Conservation (phyloP, 2,113 vertebrate species). For the Raja brachyura region DNA sequence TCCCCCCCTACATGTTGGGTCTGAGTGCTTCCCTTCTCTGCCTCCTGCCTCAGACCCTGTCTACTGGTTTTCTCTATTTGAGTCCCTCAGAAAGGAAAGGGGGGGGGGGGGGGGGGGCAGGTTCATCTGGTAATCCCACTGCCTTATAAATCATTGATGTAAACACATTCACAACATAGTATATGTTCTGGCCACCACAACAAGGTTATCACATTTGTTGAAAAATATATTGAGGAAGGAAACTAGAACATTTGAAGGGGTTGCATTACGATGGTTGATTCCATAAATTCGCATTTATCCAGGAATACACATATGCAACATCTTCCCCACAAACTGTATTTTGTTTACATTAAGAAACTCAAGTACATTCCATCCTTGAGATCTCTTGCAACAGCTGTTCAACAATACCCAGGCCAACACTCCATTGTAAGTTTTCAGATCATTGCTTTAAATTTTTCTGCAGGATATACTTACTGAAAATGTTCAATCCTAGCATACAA, state of each 20-base stretch:
- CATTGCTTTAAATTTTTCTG: too few relatives aligned
- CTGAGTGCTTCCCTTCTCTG: too few relatives aligned
- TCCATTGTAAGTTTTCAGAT: background rate
- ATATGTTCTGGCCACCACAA: background rate
- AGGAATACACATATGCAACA: background rate
- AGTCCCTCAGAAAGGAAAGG: background rate
- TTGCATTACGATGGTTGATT: background rate
- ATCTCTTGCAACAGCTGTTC: background rate
- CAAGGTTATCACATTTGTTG: background rate
- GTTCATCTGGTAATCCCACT: background rate
- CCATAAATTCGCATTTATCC: too few relatives aligned
- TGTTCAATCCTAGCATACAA: background rate
- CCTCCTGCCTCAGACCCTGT: too few relatives aligned
- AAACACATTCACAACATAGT: background rate
- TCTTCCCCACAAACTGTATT: background rate
- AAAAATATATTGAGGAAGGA: background rate
- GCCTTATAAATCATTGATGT: background rate
- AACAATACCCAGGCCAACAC: background rate
- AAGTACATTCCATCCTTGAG: background rate
- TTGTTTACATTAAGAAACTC: background rate
- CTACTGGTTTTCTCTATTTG: too few relatives aligned
- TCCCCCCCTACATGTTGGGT: too few relatives aligned
- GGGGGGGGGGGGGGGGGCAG: background rate
- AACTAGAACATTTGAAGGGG: background rate
- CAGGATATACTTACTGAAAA: too few relatives aligned